Base-by-base conservation (phyloP, 2,797 vertebrate species). In the Hypotaenidia okinawae region DNA sequence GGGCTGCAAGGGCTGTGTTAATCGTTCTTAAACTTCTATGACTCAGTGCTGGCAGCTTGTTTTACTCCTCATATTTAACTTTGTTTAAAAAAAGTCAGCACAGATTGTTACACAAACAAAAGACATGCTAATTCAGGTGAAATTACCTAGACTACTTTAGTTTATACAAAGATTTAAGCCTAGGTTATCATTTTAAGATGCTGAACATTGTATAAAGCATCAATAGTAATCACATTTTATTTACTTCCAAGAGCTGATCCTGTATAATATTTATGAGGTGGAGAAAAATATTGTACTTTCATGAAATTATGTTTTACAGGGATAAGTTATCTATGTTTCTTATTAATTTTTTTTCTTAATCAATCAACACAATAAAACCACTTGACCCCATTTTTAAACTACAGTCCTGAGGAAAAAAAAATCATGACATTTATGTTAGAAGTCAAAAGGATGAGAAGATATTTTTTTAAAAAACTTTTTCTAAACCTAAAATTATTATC, bases 161-260 rank as follows among this genome's bases (percentile, higher is more conserved):
- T 93, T 96, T 79, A 87, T 89, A 87, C 28, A 91, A 82, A 93
- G 77, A 92, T 96, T 95, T 95, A 96, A 95, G 76, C 41, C 61
- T 80, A 32, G 41, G 23, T 96, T 93, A 96, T 94, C 79, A 96
- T 69, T 94, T 96, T 61, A 67, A 93, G 61, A 82, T 92, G 77
- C 32, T 81, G 67, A 96, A 85, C 62, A 77, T 88, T 80, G 67
- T 81, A 93, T 80, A 84, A 96, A 94, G 63, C 91, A 93, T 96
- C 94, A 96, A 89, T 93, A 95, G 95, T 96, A 93, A 97, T 96
- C 94, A 92, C 23, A 73, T 80, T 96, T 96, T 96, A 89, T 96
- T 97, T 97, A 85, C 55, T 96, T 97, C 86, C 57, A 79, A 80
- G 32, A 47, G 30, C 23, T 95, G 76, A 93, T 70, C 76, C 73